Conservation (phyloP, 2,888 invertebrate species). For the Microdon myrmicae region DNA sequence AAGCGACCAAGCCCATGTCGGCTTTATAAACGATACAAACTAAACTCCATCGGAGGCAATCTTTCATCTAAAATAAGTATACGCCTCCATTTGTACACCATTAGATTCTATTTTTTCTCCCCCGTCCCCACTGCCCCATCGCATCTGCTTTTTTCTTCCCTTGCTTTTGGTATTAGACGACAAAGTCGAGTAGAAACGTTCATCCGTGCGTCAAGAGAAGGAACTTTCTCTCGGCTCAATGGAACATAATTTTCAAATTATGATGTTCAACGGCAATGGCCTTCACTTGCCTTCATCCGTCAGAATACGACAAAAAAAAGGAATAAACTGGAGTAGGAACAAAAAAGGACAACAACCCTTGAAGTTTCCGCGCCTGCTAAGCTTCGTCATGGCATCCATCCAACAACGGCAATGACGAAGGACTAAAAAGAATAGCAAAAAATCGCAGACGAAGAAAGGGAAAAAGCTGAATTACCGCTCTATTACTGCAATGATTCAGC, state of each 20-base stretch:
- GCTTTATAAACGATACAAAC: constrained; percentile 23
- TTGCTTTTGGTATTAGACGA: constrained; percentile 20
- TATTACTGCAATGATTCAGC: constrained; percentile 52
- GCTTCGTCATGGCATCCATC: constrained; percentile 48
- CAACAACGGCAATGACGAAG: constrained; percentile 24
- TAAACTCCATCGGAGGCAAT: constrained; percentile 22
- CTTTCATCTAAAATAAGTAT: constrained; percentile 4
- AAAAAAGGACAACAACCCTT: not conserved
- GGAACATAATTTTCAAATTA: constrained; percentile 50
- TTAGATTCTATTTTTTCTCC: constrained; percentile 19
- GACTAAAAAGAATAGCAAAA: constrained; percentile 15
- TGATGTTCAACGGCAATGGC: constrained; percentile 39
- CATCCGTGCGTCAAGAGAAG: constrained; percentile 39
- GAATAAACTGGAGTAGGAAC: not conserved
- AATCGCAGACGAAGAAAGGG: not conserved
- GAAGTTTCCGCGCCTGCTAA: constrained; percentile 22
- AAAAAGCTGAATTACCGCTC: constrained; percentile 27
- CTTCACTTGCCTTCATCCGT: constrained; percentile 19
- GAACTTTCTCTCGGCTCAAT: constrained; percentile 43
- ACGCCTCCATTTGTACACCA: constrained; percentile 42
- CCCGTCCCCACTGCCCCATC: not conserved
- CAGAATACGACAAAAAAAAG: not conserved
- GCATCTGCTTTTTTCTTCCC: too few relatives aligned
- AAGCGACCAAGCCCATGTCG: constrained; percentile 1
- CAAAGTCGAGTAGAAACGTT: constrained; percentile 25